Conservation (phyloP, 35 echinoderm and acorn worm species). For the Ophioderma brevispina region DNA sequence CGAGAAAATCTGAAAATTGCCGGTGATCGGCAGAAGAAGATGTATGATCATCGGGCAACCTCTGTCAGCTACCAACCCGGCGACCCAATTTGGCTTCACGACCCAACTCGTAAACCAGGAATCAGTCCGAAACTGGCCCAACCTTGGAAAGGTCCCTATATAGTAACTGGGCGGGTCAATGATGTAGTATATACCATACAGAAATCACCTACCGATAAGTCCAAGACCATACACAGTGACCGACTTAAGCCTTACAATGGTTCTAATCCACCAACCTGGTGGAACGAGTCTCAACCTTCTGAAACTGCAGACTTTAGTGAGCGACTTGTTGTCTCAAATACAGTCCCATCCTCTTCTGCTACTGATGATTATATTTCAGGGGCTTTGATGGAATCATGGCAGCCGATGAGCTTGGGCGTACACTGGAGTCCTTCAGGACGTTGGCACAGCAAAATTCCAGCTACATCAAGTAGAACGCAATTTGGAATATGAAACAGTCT, state of each 20-base stretch:
- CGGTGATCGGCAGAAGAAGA: neutral
- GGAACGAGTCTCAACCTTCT: too few relatives aligned
- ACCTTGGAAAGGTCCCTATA: slow-evolving; percentile 30
- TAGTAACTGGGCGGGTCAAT: slow-evolving; percentile 16
- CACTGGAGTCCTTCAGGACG: too few relatives aligned
- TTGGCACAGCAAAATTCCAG: too few relatives aligned
- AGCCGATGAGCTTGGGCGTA: too few relatives aligned
- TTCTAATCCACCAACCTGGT: slow-evolving; percentile 27
- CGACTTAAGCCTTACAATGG: slow-evolving; percentile 40
- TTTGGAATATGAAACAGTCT: too few relatives aligned
- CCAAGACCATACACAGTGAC: slow-evolving; percentile 44
- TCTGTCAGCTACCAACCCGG: neutral
- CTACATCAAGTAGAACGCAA: too few relatives aligned
- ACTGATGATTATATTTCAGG: too few relatives aligned
- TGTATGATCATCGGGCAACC: neutral
- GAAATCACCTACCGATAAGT: slow-evolving; percentile 9
- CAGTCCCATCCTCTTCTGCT: too few relatives aligned
- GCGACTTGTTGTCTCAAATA: too few relatives aligned
- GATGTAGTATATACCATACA: slow-evolving; percentile 58
- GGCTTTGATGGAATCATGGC: too few relatives aligned
- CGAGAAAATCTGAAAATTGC: slow-evolving; percentile 27
- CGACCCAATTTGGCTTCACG: neutral
- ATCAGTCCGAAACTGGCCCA: slow-evolving; percentile 31
- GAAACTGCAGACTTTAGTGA: too few relatives aligned
- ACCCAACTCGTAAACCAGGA: neutral